Evolutionary conservation across 2,888 invertebrate species (phyloP), one percentile per base, ranked within the genome.

Genomic region (Drosophila ochracea): DNA sequence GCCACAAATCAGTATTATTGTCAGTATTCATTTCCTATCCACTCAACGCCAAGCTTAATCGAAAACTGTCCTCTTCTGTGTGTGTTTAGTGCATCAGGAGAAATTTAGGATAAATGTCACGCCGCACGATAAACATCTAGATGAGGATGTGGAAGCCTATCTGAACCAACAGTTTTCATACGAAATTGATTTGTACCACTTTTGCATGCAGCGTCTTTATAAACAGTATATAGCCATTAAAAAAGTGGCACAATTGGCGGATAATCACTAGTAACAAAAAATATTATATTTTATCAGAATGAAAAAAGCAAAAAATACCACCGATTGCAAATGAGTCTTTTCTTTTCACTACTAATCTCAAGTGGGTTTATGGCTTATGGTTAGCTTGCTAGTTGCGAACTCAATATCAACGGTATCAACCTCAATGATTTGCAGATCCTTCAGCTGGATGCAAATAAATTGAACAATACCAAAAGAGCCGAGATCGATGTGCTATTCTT

Each of bases 391-490:
- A 11, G 28, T 30, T 31, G 30, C 16, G 16, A 58, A 21, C 10
- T 11, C 21, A 53, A 28, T 54, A 47, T 58, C 58, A 58, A 43
- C 33, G 30, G 57, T 19, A 28, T 25, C 35, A 35, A 39, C 59
- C 41, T 57, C 60, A 61, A 58, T 52, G 68, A 39, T 77, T 91
- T 75, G 75, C 84, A 93, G 94, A 94, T 95, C 75, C 94, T 95
- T 68, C 93, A 95, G 16, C 94, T 97, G 55, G 95, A 96, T 81
- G 95, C 96, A 0, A 94, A 95, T 91, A 95, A 95, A 75, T 92
- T 97, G 76, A 98, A 98, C 94, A 97, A 97, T 92, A 97, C 97
- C 0, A 95, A 95, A 61, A 95, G 95, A 41, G 96, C 97, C 0
- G 95, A 95, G 71, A 94, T 95, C 58, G 96, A 97, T 70, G 94